Conservation (phyloP, 2,113 vertebrate species). For the Antechinus stuartii region DNA sequence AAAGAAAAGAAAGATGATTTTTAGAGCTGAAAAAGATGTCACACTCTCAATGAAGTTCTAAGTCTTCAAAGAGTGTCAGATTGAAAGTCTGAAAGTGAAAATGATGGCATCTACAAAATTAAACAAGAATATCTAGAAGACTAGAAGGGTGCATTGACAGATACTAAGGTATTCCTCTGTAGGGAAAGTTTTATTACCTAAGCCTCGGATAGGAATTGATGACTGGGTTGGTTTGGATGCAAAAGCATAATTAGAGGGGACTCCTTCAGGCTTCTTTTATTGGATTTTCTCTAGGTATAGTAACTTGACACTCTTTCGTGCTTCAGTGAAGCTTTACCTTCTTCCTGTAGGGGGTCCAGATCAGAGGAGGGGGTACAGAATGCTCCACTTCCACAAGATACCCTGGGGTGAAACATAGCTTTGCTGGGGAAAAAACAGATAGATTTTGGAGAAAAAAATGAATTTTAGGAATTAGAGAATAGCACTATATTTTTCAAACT, state of each 20-base stretch:
- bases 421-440: slow-evolving; percentile 46
- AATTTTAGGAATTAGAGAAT: slow-evolving; percentile 59
- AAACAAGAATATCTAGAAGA: slow-evolving; percentile 31
- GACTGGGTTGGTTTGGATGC: slow-evolving; percentile 24
- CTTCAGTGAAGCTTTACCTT: slow-evolving; percentile 42
- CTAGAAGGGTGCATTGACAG: slow-evolving; percentile 12
- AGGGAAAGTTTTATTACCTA: not conserved
- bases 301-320: slow-evolving; percentile 53
- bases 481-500: not conserved
- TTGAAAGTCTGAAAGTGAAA: slow-evolving; percentile 24
- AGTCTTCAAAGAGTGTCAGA: slow-evolving; percentile 33
- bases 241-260: slow-evolving; percentile 31
- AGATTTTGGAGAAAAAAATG: slow-evolving; percentile 34
- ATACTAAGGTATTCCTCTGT: not conserved
- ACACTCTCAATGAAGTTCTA: slow-evolving; percentile 36
- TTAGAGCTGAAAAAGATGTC: slow-evolving; percentile 37
- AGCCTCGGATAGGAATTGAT: slow-evolving; percentile 21
- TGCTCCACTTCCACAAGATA: slow-evolving; percentile 55
- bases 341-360: slow-evolving; percentile 4
- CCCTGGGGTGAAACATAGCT: slow-evolving; percentile 48
- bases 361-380: slow-evolving; percentile 57
- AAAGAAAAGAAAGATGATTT: slow-evolving; percentile 53
- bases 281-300: slow-evolving; percentile 26
- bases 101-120: slow-evolving; percentile 4
- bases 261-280: slow-evolving; percentile 24